These are phyloP conservation scores for Rhabdornis inornatus DNA, from an alignment of 2,113 vertebrate species.

Conservation along the genomic window DNA sequence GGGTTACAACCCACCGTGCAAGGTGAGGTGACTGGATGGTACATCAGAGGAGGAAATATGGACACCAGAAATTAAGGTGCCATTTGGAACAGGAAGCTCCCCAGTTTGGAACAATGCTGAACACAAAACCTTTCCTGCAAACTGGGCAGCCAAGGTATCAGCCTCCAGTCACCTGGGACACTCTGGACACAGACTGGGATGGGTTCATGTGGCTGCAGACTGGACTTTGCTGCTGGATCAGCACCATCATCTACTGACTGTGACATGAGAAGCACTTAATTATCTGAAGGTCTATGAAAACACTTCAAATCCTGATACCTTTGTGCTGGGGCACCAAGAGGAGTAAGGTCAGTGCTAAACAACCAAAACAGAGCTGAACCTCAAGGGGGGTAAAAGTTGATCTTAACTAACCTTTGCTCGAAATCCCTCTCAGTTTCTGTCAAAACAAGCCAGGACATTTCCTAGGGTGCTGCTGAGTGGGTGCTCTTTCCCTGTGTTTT, in stretches of 20 bases:
- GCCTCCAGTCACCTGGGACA: background rate
- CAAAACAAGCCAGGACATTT: background rate
- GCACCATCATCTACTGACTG: background rate
- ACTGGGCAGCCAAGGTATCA: background rate
- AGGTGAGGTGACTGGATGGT: background rate
- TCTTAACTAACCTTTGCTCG: background rate
- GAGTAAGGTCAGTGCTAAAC: background rate
- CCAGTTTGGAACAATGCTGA: background rate
- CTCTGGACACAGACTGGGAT: background rate
- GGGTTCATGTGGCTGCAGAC: background rate
- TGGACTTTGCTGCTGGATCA: background rate
- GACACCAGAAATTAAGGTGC: background rate
- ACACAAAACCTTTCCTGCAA: background rate
- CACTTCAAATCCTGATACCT: background rate
- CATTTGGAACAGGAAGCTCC: background rate
- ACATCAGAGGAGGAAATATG: background rate
- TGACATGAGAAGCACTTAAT: background rate
- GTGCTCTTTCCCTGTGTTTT: background rate
- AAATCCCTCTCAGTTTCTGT: background rate
- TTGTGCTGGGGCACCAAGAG: background rate
- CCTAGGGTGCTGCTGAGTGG: background rate
- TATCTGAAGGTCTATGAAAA: background rate
- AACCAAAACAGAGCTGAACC: background rate
- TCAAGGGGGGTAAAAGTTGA: background rate
- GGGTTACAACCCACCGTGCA: no score